Percentiles rank a stretch among this genome's conserved stretches.
Conservation (phyloP, 2,797 vertebrate species). For the Acrocephalus scirpaceus region DNA sequence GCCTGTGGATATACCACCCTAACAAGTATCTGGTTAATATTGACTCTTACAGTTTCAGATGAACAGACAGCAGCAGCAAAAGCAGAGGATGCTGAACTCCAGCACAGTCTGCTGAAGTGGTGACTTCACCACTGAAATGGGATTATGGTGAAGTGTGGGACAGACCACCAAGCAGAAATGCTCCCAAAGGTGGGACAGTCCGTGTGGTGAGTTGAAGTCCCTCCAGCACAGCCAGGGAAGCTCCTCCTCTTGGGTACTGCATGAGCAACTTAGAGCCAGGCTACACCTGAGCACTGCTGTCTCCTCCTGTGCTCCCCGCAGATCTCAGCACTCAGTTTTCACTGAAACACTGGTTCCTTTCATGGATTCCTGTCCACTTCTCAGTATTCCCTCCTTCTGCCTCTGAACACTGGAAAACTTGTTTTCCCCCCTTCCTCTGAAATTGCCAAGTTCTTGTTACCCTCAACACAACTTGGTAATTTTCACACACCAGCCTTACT, state of each 20-base stretch:
- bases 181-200: not conserved
- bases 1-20: not conserved
- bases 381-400: not conserved
- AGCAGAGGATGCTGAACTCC: not conserved
- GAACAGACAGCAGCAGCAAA: not conserved
- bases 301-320: not conserved
- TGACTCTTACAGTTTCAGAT: not conserved
- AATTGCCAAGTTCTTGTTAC: not conserved
- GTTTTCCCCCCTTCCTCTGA: not conserved
- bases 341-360: not conserved
- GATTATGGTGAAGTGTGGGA: not conserved
- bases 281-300: too few species aligned
- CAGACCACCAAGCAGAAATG: not conserved
- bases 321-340: not conserved
- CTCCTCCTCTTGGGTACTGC: accelerated
- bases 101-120: not conserved
- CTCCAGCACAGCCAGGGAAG: not conserved
- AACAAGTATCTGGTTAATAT: accelerated
- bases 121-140: not conserved
- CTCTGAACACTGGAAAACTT: not conserved
- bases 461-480: not conserved
- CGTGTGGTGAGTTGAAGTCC: accelerated
- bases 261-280: not conserved
- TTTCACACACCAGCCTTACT: not conserved
- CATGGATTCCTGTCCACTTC: not conserved